phyloP scores from a whole-genome alignment of 2,797 vertebrate genomes.

The Amphiprion clarkii region DNA sequence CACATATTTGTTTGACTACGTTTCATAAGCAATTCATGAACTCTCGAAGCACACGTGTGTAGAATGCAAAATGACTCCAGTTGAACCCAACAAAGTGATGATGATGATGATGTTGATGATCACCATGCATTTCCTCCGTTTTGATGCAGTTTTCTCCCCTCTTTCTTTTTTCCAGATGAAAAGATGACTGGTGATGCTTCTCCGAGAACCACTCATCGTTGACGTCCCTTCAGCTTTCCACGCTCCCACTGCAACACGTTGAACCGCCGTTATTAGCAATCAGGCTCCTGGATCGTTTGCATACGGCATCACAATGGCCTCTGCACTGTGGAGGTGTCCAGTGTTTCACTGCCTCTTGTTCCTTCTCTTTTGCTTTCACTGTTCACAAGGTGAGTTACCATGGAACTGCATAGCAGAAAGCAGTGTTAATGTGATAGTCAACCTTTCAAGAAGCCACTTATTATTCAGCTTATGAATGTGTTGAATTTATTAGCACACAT shows the following conservation, averaged over 20 bases:
- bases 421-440: slow-evolving; percentile 51
- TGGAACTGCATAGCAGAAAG: slow-evolving; percentile 41
- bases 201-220: slow-evolving; percentile 73
- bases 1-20: slow-evolving; percentile 2
- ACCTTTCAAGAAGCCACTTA: slow-evolving; percentile 60
- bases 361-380: slow-evolving; percentile 75
- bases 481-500: slow-evolving; percentile 63
- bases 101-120: neutral
- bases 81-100: neutral
- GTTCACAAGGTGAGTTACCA: slow-evolving; percentile 82
- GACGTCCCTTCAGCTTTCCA: slow-evolving; percentile 62
- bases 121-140: slow-evolving; percentile 12
- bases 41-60: neutral
- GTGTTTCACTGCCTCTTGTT: slow-evolving; percentile 77
- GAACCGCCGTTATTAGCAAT: slow-evolving; percentile 59
- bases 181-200: slow-evolving; percentile 78
- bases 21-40: slow-evolving; percentile 10
- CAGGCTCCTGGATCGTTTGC: slow-evolving; percentile 66
- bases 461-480: slow-evolving; percentile 63
- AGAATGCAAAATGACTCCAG: neutral
- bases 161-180: slow-evolving; percentile 71
- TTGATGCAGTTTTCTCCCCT: slow-evolving; percentile 21
- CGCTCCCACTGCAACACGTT: slow-evolving; percentile 40
- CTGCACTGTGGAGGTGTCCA: slow-evolving; percentile 77
- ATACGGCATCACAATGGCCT: slow-evolving; percentile 77